Conservation (phyloP, 2,888 invertebrate genomes). For the Bedellia somnulentella region DNA sequence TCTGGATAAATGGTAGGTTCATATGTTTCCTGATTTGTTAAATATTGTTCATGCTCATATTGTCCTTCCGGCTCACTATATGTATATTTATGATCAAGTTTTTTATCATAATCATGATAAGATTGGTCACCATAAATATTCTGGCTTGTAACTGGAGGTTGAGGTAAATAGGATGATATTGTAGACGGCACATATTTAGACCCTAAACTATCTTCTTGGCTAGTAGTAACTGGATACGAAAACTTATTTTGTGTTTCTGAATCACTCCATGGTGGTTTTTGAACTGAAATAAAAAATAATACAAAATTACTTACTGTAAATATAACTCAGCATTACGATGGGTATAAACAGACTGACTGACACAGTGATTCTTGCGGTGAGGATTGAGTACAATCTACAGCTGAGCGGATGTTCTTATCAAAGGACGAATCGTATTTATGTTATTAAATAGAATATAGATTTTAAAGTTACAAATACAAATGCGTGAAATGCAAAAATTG, state of each 20-base stretch:
- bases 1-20: too few species aligned
- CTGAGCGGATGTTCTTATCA: too few species aligned
- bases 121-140: constrained; percentile 22
- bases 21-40: too few species aligned
- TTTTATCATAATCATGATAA: constrained; percentile 26
- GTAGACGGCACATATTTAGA: constrained; percentile 32
- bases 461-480: too few species aligned
- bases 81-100: constrained; percentile 17
- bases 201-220: constrained; percentile 31
- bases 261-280: constrained; percentile 47
- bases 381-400: too few species aligned
- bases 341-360: too few species aligned
- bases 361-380: too few species aligned
- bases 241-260: constrained; percentile 33
- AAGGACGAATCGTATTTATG: too few species aligned
- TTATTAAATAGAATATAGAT: too few species aligned
- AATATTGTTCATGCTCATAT: constrained; percentile 1
- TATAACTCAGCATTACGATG: too few species aligned
- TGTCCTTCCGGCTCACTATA: constrained; percentile 15
- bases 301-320: constrained; percentile 4
- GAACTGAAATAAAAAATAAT: constrained; percentile 43
- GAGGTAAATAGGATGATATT: constrained; percentile 29
- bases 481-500: too few species aligned
- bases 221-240: constrained; percentile 34
- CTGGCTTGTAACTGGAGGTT: constrained; percentile 30